Evolutionary conservation across 2,113 vertebrate genomes (phyloP).

Genomic region (Stigmatopora nigra): DNA sequence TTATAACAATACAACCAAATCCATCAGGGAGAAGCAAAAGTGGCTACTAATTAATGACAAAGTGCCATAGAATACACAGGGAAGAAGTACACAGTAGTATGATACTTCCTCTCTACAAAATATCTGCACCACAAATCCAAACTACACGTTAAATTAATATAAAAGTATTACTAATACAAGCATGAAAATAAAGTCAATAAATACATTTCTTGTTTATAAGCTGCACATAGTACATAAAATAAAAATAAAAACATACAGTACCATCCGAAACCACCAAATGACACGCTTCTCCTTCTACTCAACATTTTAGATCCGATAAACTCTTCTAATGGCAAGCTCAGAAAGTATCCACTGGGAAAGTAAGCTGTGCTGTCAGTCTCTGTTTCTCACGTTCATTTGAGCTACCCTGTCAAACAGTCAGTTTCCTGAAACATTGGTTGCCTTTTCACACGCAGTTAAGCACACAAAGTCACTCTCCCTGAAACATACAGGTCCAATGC

Average conservation of each 20-base stretch:
- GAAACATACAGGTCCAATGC: slow-evolving; percentile 30
- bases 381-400: slow-evolving; percentile 12
- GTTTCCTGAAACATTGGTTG: slow-evolving; percentile 27
- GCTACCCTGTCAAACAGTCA: slow-evolving; percentile 15
- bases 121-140: slow-evolving; percentile 7
- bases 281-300: slow-evolving; percentile 86
- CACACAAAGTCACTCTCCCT: slow-evolving; percentile 22
- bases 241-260: slow-evolving; percentile 62
- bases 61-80: slow-evolving; percentile 34
- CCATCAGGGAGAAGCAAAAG: neutral
- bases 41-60: slow-evolving; percentile 32
- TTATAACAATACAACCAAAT: slow-evolving; percentile 19
- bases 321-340: slow-evolving; percentile 22
- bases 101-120: slow-evolving; percentile 34
- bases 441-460: slow-evolving; percentile 28
- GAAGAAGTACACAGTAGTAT: slow-evolving; percentile 28
- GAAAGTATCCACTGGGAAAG: slow-evolving; percentile 28
- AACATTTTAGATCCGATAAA: slow-evolving; percentile 70
- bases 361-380: slow-evolving; percentile 35
- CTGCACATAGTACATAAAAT: neutral
- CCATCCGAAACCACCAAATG: slow-evolving; percentile 93
- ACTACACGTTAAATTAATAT: neutral
- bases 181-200: neutral
- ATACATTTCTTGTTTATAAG: neutral
- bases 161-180: neutral